phyloP scores from a whole-genome alignment of 2,888 invertebrate species.

The Choreutis nemorana region DNA sequence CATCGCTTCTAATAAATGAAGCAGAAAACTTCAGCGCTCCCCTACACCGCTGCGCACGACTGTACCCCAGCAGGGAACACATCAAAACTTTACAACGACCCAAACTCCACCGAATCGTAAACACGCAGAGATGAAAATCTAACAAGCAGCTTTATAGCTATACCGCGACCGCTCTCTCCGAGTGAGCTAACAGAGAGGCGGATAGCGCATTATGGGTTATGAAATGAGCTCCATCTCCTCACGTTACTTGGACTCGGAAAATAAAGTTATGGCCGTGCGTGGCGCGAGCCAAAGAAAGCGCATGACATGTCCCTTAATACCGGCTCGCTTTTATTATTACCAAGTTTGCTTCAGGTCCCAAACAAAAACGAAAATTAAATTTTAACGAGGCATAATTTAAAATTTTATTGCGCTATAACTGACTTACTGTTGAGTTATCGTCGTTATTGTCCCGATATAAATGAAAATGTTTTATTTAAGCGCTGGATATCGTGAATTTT shows the following conservation, averaged over 20 bases:
- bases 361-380: too few relatives aligned
- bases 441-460: too few relatives aligned
- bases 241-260: conserved; percentile 48
- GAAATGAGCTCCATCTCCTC: conserved; percentile 54
- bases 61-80: conserved; percentile 45
- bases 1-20: conserved; percentile 62
- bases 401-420: too few relatives aligned
- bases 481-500: too few relatives aligned
- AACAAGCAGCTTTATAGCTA: conserved; percentile 27
- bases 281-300: conserved; percentile 49
- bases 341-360: conserved; percentile 2
- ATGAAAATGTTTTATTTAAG: too few relatives aligned
- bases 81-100: conserved; percentile 24
- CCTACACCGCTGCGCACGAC: conserved; percentile 40
- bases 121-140: conserved; percentile 39
- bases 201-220: conserved; percentile 54
- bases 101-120: conserved; percentile 28
- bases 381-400: too few relatives aligned
- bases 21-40: conserved; percentile 63
- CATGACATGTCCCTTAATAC: conserved; percentile 29
- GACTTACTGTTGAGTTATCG: too few relatives aligned
- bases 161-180: conserved; percentile 22
- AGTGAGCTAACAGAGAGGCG: conserved; percentile 24
- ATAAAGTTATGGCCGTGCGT: conserved; percentile 47
- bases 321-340: too few relatives aligned